phyloP scores from a whole-genome alignment of 2,113 vertebrate species.

The Grallaria varia region DNA sequence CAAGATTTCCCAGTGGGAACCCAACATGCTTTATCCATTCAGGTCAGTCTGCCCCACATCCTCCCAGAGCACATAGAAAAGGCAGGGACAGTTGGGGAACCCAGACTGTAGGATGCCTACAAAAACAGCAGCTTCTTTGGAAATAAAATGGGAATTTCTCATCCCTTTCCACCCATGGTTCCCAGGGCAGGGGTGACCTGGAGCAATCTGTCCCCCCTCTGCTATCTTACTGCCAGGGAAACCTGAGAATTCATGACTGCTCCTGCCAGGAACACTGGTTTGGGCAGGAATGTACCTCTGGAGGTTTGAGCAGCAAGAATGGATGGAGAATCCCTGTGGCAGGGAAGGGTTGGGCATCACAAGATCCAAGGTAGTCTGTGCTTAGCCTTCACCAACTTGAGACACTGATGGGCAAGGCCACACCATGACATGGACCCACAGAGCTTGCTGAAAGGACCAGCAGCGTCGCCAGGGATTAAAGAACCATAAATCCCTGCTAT shows the following conservation, averaged over 20 bases:
- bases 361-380: fast-evolving
- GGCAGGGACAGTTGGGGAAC: background rate
- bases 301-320: background rate
- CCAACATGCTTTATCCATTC: fast-evolving
- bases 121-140: background rate
- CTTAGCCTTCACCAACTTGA: background rate
- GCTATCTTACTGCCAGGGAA: background rate
- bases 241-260: background rate
- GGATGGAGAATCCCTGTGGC: background rate
- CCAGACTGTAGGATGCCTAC: background rate
- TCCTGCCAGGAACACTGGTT: background rate
- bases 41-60: background rate
- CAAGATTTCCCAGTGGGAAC: background rate
- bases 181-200: background rate
- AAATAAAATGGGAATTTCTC: background rate
- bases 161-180: background rate
- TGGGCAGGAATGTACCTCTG: background rate
- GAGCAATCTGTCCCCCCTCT: background rate
- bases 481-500: background rate
- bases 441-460: background rate
- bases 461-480: background rate
- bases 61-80: background rate
- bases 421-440: fast-evolving
- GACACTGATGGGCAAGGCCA: background rate
- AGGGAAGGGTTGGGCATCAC: background rate